These are phyloP conservation scores for Cuculus canorus DNA, from an alignment of 2,797 vertebrate genomes.

Conservation along the genomic window DNA sequence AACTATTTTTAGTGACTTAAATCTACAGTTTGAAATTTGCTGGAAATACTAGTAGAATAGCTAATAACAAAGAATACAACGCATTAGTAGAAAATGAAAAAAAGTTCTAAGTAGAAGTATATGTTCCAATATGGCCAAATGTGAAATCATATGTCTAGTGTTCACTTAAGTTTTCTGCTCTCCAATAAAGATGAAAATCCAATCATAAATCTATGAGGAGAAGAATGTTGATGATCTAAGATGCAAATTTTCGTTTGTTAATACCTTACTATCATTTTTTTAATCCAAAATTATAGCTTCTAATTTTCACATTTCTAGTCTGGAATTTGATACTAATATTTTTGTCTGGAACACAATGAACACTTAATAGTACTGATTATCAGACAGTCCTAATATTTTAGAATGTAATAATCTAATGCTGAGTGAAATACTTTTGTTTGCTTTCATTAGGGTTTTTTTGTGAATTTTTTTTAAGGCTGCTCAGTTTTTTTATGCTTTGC, in stretches of 20 bases:
- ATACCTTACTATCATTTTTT: not conserved
- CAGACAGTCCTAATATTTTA: not conserved
- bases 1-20: not conserved
- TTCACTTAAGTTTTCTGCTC: not conserved
- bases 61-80: not conserved
- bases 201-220: not conserved
- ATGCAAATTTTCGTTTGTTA: not conserved
- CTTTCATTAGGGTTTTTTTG: not conserved
- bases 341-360: not conserved
- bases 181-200: not conserved
- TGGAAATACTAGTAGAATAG: not conserved
- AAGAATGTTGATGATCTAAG: not conserved
- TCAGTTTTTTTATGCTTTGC: not conserved
- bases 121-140: not conserved
- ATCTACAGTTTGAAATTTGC: not conserved
- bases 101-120: not conserved
- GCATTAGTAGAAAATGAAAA: not conserved
- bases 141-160: not conserved
- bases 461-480: not conserved
- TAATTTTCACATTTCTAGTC: not conserved
- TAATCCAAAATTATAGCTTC: not conserved
- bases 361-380: not conserved
- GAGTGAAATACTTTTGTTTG: not conserved
- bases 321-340: not conserved
- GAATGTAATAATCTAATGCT: not conserved